Evolutionary conservation across 2,113 vertebrate species (phyloP).

Genomic region (Piaya cayana): DNA sequence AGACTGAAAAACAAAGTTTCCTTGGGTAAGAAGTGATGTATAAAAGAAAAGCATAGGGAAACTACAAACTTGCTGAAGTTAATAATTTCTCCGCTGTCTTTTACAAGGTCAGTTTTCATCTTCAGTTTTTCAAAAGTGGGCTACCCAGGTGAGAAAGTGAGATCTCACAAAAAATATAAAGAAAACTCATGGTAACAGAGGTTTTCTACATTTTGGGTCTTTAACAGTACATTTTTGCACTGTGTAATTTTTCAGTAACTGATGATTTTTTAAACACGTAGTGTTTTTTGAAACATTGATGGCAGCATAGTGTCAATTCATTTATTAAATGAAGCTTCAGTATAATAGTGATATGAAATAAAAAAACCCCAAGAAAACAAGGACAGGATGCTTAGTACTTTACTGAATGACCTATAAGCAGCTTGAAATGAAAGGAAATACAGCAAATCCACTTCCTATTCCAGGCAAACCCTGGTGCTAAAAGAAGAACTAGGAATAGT

Average conservation of each 20-base stretch:
- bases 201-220: not conserved
- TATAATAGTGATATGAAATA: not conserved
- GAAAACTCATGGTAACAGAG: not conserved
- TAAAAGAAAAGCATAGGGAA: not conserved
- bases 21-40: not conserved
- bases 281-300: not conserved
- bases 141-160: not conserved
- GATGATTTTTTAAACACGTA: not conserved
- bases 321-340: not conserved
- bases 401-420: not conserved
- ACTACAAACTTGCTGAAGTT: not conserved
- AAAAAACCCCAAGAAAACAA: not conserved
- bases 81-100: not conserved
- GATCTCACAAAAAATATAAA: not conserved
- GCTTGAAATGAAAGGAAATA: conserved; percentile 66
- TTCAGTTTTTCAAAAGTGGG: not conserved
- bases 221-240: not conserved
- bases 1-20: not conserved
- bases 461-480: conserved; percentile 31
- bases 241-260: not conserved
- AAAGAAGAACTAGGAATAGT: conserved; percentile 39
- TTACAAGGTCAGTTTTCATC: not conserved
- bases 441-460: conserved; percentile 61
- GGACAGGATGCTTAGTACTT: not conserved
- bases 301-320: not conserved